These are phyloP conservation scores for Forbesichthys papilliferus DNA, from an alignment of 2,113 vertebrate genomes.

Conservation along the genomic window DNA sequence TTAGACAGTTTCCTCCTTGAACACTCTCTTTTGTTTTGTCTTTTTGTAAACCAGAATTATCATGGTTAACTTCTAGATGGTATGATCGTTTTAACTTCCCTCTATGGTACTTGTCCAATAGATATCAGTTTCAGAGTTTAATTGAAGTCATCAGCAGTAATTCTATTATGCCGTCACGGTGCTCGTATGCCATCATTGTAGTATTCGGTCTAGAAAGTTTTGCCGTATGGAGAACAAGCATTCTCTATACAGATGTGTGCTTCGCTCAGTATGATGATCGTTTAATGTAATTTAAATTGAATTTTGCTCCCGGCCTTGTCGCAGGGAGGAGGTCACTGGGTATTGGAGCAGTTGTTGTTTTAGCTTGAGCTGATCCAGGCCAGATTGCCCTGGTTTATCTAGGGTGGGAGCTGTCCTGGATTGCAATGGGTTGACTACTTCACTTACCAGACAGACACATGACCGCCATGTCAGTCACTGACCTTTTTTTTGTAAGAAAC, in stretches of 20 bases:
- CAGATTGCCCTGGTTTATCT: background rate
- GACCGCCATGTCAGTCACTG: too few species aligned
- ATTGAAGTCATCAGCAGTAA: background rate
- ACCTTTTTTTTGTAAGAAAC: background rate
- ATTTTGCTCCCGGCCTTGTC: constrained; percentile 38
- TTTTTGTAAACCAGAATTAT: too few species aligned
- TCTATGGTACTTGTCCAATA: background rate
- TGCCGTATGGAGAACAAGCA: constrained; percentile 25
- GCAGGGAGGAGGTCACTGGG: constrained; percentile 8
- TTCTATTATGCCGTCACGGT: constrained; percentile 3
- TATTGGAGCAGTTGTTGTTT: constrained; percentile 18
- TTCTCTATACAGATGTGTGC: constrained; percentile 7
- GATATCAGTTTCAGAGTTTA: background rate
- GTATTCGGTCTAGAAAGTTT: constrained; percentile 35
- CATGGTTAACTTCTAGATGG: too few species aligned
- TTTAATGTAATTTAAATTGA: constrained; percentile 65
- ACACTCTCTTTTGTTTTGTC: background rate
- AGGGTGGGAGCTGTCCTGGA: background rate
- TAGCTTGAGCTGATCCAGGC: constrained; percentile 7
- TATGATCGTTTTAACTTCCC: background rate
- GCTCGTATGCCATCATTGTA: constrained; percentile 22
- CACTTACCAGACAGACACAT: constrained; percentile 5
- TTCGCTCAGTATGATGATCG: constrained; percentile 48
- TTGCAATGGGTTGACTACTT: constrained; percentile 6
- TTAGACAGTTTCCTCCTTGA: background rate